Evolutionary conservation across 2,113 vertebrate genomes (phyloP).

Genomic region (Eonycteris spelaea): DNA sequence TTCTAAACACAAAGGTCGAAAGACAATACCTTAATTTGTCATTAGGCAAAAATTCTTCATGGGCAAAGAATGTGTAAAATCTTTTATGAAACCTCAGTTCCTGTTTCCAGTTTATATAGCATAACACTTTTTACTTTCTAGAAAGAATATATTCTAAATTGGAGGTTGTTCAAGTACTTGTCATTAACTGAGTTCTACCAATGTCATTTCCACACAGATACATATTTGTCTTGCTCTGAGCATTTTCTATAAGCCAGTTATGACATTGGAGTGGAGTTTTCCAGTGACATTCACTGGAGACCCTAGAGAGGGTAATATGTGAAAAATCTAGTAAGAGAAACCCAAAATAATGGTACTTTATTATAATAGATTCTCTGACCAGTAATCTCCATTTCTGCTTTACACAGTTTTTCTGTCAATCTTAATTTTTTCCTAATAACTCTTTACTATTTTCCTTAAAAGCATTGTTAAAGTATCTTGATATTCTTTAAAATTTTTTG

Average conservation of each 20-base stretch:
- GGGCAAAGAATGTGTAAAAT: background rate
- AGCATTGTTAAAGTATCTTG: background rate
- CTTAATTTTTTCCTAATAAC: background rate
- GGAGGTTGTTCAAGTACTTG: background rate
- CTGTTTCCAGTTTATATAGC: background rate
- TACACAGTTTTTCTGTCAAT: background rate
- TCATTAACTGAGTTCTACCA: background rate
- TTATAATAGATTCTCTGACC: background rate
- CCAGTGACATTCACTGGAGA: background rate
- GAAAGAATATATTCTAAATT: background rate
- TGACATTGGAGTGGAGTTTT: background rate
- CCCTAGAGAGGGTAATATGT: background rate
- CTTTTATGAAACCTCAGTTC: background rate
- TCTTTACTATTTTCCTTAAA: conserved; percentile 25
- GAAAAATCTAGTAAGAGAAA: background rate
- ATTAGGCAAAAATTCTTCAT: background rate
- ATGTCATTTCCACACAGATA: background rate
- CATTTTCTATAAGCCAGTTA: background rate
- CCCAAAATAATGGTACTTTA: background rate
- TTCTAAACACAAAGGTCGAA: background rate
- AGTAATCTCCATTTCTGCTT: background rate
- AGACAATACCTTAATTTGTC: background rate
- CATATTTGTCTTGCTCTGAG: background rate
- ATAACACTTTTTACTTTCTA: background rate
- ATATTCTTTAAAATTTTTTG: background rate